Evolutionary conservation across 1,140 invertebrate species (phyloP), one percentile per base, ranked within the genome.

Genomic region (Orussus abietinus): DNA sequence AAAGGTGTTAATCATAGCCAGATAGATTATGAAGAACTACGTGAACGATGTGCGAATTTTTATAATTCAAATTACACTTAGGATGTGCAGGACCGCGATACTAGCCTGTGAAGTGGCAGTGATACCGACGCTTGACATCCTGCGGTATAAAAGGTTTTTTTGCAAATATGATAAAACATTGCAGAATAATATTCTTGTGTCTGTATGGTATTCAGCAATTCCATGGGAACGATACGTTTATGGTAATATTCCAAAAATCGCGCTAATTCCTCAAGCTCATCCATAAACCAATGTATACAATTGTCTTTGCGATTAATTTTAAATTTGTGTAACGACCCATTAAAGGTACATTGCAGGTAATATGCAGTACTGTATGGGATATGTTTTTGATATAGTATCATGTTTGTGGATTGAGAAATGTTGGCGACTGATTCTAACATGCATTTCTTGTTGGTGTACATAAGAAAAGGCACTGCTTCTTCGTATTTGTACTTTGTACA

Each of bases 361-460:
- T 65, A 69, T 14, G 52, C 67, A 44, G 66, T 52, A 50, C 56
- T 64, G 30, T 57, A 63, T 5, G 55, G 49, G 9, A 53, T 49
- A 49, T 72, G 63, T 51, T 59, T 57, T 36, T 63, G 51, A 45
- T 52, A 45, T 31, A 11, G 50, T 19, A 33, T 60, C 39, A 4
- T 55, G 54, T n/a, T 56, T 60, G 35, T 47, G 38, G 11, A 51
- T 33, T 59, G 46, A 37, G 49, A 25, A 44, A 49, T 57, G 11
- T 34, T 35, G 5, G 49, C 21, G 11, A 57, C 43, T 18, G 51
- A 49, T 13, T 58, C 49, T 22, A 57, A 44, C n/a, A 60, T 39
- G 15, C 47, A 57, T 56, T 66, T 60, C 40, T 63, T 55, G 55
- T 69, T 59, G 14, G 59, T 58, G 37, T 64, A 61, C 11, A 65